Percentiles rank a stretch among this genome's conserved stretches.
phyloP scores from a whole-genome alignment of 2,113 vertebrate genomes.

The Prochilodus magdalenae region DNA sequence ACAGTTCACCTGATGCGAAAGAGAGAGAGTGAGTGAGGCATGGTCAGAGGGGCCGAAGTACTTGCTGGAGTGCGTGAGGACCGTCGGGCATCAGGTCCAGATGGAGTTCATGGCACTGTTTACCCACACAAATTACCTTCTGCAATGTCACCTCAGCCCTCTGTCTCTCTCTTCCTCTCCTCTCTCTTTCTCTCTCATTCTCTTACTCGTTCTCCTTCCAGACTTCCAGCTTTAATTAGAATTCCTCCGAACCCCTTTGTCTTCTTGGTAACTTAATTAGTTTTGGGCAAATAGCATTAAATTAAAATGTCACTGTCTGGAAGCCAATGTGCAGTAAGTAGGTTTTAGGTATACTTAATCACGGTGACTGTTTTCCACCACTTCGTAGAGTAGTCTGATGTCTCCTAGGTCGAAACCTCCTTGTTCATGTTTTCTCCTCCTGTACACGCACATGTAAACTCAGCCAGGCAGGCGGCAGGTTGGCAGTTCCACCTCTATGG shows the following conservation, averaged over 20 bases:
- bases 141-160: conserved; percentile 68
- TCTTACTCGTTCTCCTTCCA: conserved; percentile 16
- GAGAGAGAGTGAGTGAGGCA: background rate
- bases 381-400: conserved; percentile 24
- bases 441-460: background rate
- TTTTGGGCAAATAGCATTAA: conserved; percentile 64
- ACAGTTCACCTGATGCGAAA: background rate
- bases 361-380: background rate
- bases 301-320: conserved; percentile 53
- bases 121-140: conserved; percentile 67
- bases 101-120: conserved; percentile 68
- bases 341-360: background rate
- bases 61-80: conserved; percentile 19
- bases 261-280: conserved; percentile 66
- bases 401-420: conserved; percentile 4
- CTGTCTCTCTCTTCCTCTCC: conserved; percentile 49
- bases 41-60: background rate
- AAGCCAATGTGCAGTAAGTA: conserved; percentile 46
- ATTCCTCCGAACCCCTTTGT: conserved; percentile 62
- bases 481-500: conserved; percentile 25
- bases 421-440: background rate
- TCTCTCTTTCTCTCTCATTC: conserved; percentile 3
- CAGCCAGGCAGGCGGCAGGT: background rate
- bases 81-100: conserved; percentile 43
- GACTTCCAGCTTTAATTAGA: conserved; percentile 66